Percentiles rank a stretch among this genome's conserved stretches.
Evolutionary conservation across 1,140 invertebrate species (phyloP).

Genomic region (Cecropterus lyciades): DNA sequence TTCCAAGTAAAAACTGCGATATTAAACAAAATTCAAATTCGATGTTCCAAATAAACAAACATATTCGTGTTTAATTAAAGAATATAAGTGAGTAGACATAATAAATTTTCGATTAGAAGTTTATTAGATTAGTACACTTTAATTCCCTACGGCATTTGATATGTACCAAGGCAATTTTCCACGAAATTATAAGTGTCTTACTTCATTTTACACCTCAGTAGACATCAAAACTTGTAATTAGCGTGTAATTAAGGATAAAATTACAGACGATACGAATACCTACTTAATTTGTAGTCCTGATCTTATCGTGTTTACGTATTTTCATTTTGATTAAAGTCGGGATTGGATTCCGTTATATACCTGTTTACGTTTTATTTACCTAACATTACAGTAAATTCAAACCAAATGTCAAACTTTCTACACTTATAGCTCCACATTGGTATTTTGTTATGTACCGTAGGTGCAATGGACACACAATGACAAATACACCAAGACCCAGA

Average conservation of each 20-base stretch:
- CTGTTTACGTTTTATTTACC: not conserved
- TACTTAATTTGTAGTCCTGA: slow-evolving; percentile 23
- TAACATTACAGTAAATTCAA: too few relatives aligned
- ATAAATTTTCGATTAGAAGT: slow-evolving; percentile 34
- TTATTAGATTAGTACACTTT: slow-evolving; percentile 29
- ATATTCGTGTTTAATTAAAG: slow-evolving; percentile 20
- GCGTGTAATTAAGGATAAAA: slow-evolving; percentile 51
- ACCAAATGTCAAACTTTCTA: too few relatives aligned
- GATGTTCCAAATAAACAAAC: slow-evolving; percentile 2
- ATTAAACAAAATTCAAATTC: not conserved
- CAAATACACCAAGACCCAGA: too few relatives aligned
- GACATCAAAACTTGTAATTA: slow-evolving; percentile 69
- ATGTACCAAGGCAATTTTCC: slow-evolving; percentile 42
- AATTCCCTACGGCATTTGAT: slow-evolving; percentile 20
- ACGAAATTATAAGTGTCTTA: slow-evolving; percentile 44
- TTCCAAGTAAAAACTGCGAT: slow-evolving; percentile 1
- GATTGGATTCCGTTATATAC: slow-evolving; percentile 42
- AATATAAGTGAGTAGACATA: slow-evolving; percentile 23
- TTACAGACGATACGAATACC: slow-evolving; percentile 29
- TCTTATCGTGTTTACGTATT: slow-evolving; percentile 29
- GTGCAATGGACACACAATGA: too few relatives aligned
- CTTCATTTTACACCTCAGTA: slow-evolving; percentile 66
- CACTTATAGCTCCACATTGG: too few relatives aligned
- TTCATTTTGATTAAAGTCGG: slow-evolving; percentile 25
- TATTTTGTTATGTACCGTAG: too few relatives aligned